These are phyloP conservation scores for Dolichoris vasculosae DNA, from an alignment of 1,140 invertebrate species.

Conservation along the genomic window DNA sequence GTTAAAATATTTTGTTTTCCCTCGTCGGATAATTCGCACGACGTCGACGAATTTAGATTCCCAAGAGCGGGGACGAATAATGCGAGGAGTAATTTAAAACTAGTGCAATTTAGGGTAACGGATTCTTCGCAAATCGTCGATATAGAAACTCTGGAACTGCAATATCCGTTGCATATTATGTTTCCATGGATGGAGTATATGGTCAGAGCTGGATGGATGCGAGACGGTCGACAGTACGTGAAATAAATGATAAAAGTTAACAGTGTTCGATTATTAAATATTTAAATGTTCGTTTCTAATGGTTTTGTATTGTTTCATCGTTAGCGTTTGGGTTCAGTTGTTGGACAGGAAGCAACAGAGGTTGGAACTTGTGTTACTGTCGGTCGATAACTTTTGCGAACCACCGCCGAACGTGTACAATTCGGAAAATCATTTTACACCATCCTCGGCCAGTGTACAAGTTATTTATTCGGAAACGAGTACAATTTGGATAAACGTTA, in stretches of 20 bases:
- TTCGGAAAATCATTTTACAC: constrained; percentile 73
- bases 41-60: constrained; percentile 94
- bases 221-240: constrained; percentile 89
- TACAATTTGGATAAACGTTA: constrained; percentile 92
- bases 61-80: constrained; percentile 93
- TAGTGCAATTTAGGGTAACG: constrained; percentile 88
- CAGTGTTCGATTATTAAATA: constrained; percentile 10
- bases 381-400: constrained; percentile 83
- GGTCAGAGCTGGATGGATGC: constrained; percentile 94
- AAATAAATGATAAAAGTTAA: constrained; percentile 39
- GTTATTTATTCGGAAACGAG: constrained; percentile 84
- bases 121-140: constrained; percentile 80
- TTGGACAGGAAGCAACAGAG: constrained; percentile 90
- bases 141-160: constrained; percentile 81
- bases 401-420: constrained; percentile 77
- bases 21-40: constrained; percentile 83
- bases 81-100: constrained; percentile 90
- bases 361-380: constrained; percentile 84
- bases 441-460: constrained; percentile 76
- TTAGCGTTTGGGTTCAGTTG: constrained; percentile 91
- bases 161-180: constrained; percentile 82
- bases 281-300: constrained; percentile 35
- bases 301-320: constrained; percentile 6
- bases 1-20: constrained; percentile 94
- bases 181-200: constrained; percentile 97